Conservation (phyloP, 2,113 vertebrate genomes). For the Pelodiscus sinensis region DNA sequence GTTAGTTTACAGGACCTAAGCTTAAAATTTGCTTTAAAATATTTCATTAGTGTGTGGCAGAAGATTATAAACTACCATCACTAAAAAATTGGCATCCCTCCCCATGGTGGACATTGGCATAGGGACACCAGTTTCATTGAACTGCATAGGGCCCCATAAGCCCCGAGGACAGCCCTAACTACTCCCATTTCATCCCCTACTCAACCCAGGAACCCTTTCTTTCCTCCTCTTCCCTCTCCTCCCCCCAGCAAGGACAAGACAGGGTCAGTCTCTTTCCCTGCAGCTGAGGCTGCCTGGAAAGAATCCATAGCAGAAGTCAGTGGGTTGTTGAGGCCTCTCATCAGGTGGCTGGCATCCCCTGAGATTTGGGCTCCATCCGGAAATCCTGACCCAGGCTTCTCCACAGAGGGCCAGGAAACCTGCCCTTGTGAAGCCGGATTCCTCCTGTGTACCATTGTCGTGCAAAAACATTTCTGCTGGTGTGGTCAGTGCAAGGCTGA, state of each 20-base stretch:
- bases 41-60: too few relatives aligned
- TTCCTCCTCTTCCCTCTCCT: not conserved
- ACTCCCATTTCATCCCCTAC: not conserved
- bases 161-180: too few relatives aligned
- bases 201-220: not conserved
- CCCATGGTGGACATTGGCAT: too few relatives aligned
- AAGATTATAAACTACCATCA: too few relatives aligned
- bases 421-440: not conserved
- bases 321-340: fast-evolving
- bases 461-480: not conserved
- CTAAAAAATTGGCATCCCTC: too few relatives aligned
- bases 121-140: too few relatives aligned
- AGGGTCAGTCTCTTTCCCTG: not conserved
- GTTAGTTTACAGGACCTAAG: too few relatives aligned
- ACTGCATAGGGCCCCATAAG: too few relatives aligned
- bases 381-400: not conserved
- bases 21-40: too few relatives aligned
- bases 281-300: not conserved
- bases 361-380: not conserved
- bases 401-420: not conserved
- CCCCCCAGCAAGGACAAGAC: not conserved
- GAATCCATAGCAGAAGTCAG: not conserved
- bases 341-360: not conserved
- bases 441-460: not conserved
- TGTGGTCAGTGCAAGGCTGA: not conserved